phyloP scores from a whole-genome alignment of 1,140 invertebrate species.

The Eupristina koningsbergeri region DNA sequence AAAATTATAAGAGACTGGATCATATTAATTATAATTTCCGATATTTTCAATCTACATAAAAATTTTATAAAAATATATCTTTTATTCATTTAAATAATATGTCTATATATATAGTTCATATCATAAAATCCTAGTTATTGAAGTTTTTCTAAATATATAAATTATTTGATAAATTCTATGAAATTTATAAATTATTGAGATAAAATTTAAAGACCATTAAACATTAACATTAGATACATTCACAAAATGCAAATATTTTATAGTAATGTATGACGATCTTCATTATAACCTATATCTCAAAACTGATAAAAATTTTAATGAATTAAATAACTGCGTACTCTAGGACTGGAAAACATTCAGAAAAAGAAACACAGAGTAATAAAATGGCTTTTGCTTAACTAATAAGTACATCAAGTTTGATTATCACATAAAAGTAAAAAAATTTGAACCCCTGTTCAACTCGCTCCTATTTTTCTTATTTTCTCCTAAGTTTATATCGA shows the following conservation, averaged over 20 bases:
- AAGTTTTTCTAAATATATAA: background rate
- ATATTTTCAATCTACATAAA: background rate
- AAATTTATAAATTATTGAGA: no score
- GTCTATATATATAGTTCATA: no score
- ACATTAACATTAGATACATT: background rate
- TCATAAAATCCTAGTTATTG: background rate
- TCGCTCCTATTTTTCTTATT: background rate
- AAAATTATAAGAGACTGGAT: no score
- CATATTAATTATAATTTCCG: background rate
- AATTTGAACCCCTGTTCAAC: background rate
- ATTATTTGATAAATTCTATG: no score
- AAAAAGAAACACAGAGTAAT: background rate
- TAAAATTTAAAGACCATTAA: no score
- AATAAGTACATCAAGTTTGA: background rate
- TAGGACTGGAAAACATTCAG: background rate
- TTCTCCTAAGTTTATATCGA: background rate
- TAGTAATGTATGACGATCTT: background rate
- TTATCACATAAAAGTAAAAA: constrained; percentile 5
- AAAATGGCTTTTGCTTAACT: background rate
- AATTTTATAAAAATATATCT: background rate
- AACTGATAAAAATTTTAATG: background rate
- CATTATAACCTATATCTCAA: background rate
- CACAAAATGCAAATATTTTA: background rate
- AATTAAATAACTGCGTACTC: background rate
- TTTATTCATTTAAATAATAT: no score